Evolutionary conservation across 2,113 vertebrate genomes (phyloP).

Genomic region (Brachyhypopomus occidentalis): DNA sequence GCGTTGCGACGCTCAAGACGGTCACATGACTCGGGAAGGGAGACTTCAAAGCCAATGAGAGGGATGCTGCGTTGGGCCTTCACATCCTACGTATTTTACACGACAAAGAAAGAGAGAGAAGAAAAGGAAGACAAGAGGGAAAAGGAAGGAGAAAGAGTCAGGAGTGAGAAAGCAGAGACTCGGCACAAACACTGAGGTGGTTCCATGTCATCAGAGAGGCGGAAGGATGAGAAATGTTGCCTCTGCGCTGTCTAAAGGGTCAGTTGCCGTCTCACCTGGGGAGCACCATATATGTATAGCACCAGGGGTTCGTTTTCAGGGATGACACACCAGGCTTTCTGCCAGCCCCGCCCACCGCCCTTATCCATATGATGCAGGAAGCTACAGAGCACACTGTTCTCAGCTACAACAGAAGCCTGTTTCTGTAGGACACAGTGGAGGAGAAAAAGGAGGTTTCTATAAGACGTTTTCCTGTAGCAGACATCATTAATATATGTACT

Average conservation of each 20-base stretch:
- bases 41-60: conserved; percentile 87
- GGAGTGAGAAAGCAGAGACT: neutral
- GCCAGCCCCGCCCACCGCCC: conserved; percentile 83
- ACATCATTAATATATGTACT: no score
- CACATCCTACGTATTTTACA: conserved; percentile 76
- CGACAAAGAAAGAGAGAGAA: neutral
- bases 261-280: conserved; percentile 76
- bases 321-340: conserved; percentile 89
- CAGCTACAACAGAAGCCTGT: conserved; percentile 86
- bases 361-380: conserved; percentile 91
- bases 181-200: neutral
- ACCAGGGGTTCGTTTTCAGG: conserved; percentile 89
- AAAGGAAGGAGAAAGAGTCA: neutral
- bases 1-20: conserved; percentile 83
- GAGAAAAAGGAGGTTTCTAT: neutral
- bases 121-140: neutral
- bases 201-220: neutral
- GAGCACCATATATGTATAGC: conserved; percentile 89
- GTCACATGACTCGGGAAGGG: conserved; percentile 82
- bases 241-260: neutral
- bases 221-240: neutral
- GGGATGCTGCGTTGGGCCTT: conserved; percentile 89
- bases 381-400: conserved; percentile 89
- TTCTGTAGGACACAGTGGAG: conserved; percentile 69
- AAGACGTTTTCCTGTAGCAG: no score